Conservation (phyloP, 2,888 invertebrate species). For the Sesamia inferens region DNA sequence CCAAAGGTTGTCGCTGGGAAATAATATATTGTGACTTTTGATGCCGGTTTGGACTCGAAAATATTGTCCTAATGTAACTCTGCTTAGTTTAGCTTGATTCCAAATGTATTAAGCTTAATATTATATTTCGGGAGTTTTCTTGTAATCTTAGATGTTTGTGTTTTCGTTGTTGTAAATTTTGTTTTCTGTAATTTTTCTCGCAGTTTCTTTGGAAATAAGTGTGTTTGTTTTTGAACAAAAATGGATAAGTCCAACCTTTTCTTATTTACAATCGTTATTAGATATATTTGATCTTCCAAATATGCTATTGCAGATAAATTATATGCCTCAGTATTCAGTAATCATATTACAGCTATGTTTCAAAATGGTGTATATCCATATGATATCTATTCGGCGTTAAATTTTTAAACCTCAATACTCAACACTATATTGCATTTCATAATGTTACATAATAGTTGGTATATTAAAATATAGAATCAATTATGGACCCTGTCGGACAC, state of each 20-base stretch:
- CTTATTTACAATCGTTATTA: neutral
- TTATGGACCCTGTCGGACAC: too few species aligned
- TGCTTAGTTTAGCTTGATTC: constrained; percentile 40
- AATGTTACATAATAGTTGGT: too few species aligned
- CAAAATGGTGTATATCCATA: neutral
- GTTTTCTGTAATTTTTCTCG: neutral
- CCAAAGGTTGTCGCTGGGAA: constrained; percentile 76
- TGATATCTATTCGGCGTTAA: neutral
- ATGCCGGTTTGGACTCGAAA: constrained; percentile 67
- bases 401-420: too few species aligned
- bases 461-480: too few species aligned
- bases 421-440: too few species aligned
- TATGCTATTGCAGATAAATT: too few species aligned
- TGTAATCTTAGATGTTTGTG: constrained; percentile 1
- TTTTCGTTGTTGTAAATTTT: constrained; percentile 7
- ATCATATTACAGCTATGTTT: neutral
- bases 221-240: neutral
- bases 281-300: too few species aligned
- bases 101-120: constrained; percentile 41
- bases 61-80: constrained; percentile 59
- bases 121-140: constrained; percentile 32
- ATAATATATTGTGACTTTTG: constrained; percentile 81
- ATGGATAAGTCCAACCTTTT: neutral
- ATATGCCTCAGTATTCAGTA: neutral
- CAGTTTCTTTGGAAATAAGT: neutral